These are phyloP conservation scores for Camarhynchus parvulus DNA, from an alignment of 2,113 vertebrate species.

Conservation along the genomic window DNA sequence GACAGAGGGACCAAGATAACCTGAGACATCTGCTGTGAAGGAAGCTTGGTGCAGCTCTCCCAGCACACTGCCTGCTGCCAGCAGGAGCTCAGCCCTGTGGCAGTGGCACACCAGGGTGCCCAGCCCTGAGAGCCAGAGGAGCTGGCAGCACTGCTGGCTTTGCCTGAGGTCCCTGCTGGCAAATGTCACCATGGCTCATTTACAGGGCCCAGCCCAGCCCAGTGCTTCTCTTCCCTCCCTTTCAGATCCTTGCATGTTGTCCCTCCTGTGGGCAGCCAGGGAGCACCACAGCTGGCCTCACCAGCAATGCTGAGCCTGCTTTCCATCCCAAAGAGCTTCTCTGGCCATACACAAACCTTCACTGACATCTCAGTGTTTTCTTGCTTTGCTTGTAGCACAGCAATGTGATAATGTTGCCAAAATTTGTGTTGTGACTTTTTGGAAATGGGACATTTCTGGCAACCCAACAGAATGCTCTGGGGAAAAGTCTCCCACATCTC, in stretches of 20 bases:
- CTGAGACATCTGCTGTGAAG: fast-evolving
- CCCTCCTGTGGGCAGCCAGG: not conserved
- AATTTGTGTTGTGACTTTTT: not conserved
- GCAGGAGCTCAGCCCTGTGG: not conserved
- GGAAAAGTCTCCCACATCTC: not conserved
- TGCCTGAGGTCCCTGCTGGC: not conserved
- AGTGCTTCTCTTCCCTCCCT: not conserved
- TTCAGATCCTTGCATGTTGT: fast-evolving
- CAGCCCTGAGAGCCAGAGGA: not conserved
- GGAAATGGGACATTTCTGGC: not conserved
- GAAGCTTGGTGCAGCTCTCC: not conserved
- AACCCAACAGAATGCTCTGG: not conserved
- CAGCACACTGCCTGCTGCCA: not conserved
- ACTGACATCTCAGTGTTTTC: not conserved
- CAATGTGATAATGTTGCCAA: not conserved
- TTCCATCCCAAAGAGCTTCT: not conserved
- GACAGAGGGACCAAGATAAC: not conserved
- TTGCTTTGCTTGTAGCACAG: not conserved
- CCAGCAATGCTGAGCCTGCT: not conserved
- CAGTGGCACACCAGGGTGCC: not conserved
- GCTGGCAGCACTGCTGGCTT: not conserved
- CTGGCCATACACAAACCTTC: not conserved
- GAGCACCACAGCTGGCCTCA: not conserved
- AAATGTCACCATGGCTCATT: not conserved
- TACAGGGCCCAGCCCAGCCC: not conserved